A percentile compares a stretch with the other conserved stretches of the same genome.
Conservation (phyloP, 2,888 invertebrate genomes). For the Drosophila tanythrix region DNA sequence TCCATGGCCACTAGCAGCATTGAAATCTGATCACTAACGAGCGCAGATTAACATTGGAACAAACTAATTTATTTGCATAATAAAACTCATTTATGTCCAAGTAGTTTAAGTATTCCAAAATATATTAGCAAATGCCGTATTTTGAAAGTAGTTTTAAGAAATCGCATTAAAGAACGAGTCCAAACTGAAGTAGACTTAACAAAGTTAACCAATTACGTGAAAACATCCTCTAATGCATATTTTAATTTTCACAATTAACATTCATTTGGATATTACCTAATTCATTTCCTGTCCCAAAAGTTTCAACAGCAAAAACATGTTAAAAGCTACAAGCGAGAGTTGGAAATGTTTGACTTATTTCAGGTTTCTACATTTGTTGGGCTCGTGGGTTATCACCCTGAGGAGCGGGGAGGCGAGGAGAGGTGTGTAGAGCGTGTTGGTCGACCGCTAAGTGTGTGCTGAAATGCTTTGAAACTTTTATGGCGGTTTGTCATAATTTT, state of each 20-base stretch:
- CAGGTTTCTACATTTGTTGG: not conserved
- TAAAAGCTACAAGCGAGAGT: not conserved
- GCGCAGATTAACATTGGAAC: not conserved
- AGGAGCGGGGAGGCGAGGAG: not conserved
- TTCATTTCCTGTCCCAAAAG: slow-evolving; percentile 8
- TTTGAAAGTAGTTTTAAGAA: not conserved
- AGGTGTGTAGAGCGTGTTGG: slow-evolving; percentile 19
- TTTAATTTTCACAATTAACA: slow-evolving; percentile 16
- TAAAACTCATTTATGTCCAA: not conserved
- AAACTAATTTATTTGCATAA: not conserved
- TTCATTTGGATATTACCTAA: slow-evolving; percentile 31
- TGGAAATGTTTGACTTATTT: slow-evolving; percentile 25
- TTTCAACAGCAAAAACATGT: slow-evolving; percentile 10
- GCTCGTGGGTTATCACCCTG: slow-evolving; percentile 2
- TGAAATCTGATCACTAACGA: not conserved
- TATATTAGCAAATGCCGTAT: not conserved
- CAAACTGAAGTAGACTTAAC: not conserved
- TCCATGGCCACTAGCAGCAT: not conserved
- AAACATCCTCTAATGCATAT: not conserved
- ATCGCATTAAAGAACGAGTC: too few relatives aligned
- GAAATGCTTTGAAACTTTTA: slow-evolving; percentile 69
- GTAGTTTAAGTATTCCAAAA: not conserved
- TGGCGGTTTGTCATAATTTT: slow-evolving; percentile 69
- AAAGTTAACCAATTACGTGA: slow-evolving; percentile 5
- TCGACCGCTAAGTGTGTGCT: slow-evolving; percentile 65